phyloP scores from a whole-genome alignment of 2,888 invertebrate genomes.

The Limnephilus marmoratus region DNA sequence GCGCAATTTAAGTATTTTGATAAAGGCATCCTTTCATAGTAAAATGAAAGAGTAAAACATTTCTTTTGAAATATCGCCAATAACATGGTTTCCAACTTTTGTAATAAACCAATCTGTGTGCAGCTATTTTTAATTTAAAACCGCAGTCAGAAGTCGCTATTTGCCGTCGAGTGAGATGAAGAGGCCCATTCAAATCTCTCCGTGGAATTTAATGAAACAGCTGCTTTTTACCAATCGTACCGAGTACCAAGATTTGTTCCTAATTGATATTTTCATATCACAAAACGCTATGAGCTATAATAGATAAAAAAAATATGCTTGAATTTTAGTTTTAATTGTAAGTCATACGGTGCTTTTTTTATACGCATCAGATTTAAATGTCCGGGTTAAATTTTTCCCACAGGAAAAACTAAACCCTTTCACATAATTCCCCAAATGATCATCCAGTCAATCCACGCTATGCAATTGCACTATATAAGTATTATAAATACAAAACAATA shows the following conservation, averaged over 20 bases:
- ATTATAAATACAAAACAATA: too few relatives aligned
- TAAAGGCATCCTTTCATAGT: neutral
- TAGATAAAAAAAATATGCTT: too few relatives aligned
- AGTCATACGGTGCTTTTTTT: too few relatives aligned
- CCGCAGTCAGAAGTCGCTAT: neutral
- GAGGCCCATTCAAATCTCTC: constrained; percentile 6
- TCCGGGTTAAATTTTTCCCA: too few relatives aligned
- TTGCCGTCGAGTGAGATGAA: neutral
- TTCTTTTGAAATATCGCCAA: neutral
- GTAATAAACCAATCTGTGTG: constrained; percentile 43
- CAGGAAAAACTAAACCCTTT: too few relatives aligned
- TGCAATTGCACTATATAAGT: too few relatives aligned
- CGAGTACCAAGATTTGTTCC: neutral
- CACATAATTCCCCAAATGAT: too few relatives aligned
- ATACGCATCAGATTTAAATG: too few relatives aligned
- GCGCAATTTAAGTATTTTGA: neutral
- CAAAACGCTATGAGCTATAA: neutral
- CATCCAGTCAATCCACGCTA: too few relatives aligned
- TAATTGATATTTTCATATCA: neutral
- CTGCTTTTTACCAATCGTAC: neutral
- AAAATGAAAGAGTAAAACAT: constrained; percentile 15
- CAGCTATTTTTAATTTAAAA: constrained; percentile 49
- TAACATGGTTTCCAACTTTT: constrained; percentile 33
- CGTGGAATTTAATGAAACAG: constrained; percentile 33
- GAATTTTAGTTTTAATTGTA: too few relatives aligned